Evolutionary conservation across 2,888 invertebrate species (phyloP), one percentile per base, ranked within the genome.

Genomic region (Bellardia bayeri): DNA sequence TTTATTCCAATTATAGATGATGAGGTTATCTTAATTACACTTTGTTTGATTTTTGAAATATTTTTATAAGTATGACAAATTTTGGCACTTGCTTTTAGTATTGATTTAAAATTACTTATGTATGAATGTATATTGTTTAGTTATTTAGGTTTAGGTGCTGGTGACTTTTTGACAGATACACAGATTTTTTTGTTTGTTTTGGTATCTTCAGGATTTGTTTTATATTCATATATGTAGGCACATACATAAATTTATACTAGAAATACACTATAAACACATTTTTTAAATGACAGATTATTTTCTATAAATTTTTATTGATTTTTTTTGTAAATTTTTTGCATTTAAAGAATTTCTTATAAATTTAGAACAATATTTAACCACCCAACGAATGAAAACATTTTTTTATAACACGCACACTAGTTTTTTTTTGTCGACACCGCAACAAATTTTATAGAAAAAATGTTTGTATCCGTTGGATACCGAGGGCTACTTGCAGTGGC

Each of bases 391-490:
- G 64, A 42, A 56, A 49, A 23, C 68, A 42, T 63, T 71, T 42
- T 54, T 54, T 66, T n/a, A 45, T 16, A 49, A 49, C 78, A 82
- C 68, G n/a, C 71, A 64, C 82, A 81, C 30, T 54, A 13, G 7
- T 49, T 74, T 61, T 56, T 40, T 72, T 40, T 45, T 33, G 51
- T 75, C 49, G 63, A 33, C 40, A 68, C 23, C 16, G 71, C 23
- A n/a, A 64, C 49, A 16, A 40, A 40, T 51, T 54, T 37, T 13
- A 71, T 3, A 49, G 63, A 66, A 23, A 64, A 45, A 58, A 16
- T 42, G 30, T 87, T 83, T 71, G 83, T 87, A 80, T 87, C 74
- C 83, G 30, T 82, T 82, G 86, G 82, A 79, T 86, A 86, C 82
- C 75, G 58, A 83, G 66, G 33, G 61, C 51, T 82, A 82, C 54